Evolutionary conservation across 1,140 invertebrate genomes (phyloP).

Genomic region (Nixonia krombeini): DNA sequence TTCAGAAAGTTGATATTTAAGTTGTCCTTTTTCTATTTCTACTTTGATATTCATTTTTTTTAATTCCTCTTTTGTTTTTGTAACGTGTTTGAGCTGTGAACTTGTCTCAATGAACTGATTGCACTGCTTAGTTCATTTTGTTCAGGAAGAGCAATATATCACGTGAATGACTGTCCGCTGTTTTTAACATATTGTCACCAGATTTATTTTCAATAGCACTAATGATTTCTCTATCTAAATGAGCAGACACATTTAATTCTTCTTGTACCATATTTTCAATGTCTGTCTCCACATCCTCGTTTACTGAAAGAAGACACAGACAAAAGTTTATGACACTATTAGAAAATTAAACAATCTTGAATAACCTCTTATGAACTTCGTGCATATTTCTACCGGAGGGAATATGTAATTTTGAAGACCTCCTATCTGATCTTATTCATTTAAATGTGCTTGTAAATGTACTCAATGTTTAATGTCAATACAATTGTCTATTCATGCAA

Average conservation of each 20-base stretch:
- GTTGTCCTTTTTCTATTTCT: constrained; percentile 61
- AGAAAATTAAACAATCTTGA: no score
- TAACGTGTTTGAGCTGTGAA: constrained; percentile 49
- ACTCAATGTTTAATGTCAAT: no score
- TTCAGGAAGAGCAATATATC: constrained; percentile 38
- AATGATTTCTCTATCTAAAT: constrained; percentile 74
- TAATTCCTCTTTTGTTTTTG: constrained; percentile 68
- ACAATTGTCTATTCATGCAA: no score
- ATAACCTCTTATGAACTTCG: no score
- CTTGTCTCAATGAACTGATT: constrained; percentile 48
- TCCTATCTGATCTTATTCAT: no score
- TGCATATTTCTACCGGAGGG: no score
- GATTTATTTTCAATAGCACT: constrained; percentile 71
- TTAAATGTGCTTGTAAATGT: no score
- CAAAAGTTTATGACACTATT: no score
- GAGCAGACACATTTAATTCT: constrained; percentile 75
- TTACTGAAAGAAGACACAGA: background rate
- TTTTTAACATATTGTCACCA: constrained; percentile 38
- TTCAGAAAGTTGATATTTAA: constrained; percentile 59
- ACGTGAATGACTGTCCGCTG: constrained; percentile 39
- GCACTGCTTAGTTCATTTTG: constrained; percentile 31
- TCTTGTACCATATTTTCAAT: constrained; percentile 76
- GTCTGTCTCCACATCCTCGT: constrained; percentile 54
- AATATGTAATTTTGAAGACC: no score
- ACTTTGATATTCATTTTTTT: constrained; percentile 64